Base-by-base conservation (phyloP, 2,888 invertebrate genomes). In the Synergus gifuensis region DNA sequence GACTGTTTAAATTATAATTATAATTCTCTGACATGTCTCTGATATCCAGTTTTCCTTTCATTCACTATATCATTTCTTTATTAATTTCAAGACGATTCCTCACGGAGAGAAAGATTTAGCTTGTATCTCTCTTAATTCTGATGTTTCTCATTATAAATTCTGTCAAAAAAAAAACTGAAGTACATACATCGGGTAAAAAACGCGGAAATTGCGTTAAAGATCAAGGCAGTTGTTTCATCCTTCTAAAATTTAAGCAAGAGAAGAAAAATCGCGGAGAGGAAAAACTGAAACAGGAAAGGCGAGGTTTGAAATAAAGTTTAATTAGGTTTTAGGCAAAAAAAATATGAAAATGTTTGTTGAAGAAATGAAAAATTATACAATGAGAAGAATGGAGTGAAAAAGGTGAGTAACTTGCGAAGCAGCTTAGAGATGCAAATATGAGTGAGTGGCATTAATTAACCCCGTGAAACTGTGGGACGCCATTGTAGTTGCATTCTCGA, bases 361-460 rank as follows among this genome's bases (percentile, higher is more conserved):
- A 73, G 54, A 73, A 73, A 73, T 73, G 54, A 73, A 73, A 73
- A 73, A 73, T 73, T 73, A 73, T 73, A 73, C 73, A 73, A 73
- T 58, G 73, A 12, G 73, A 73, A 73, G 73, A 54, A 36, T 54
- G 1, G n/a, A 73, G 54, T 73, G 73, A 73, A 58, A 54, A 73
- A 73, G 40, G 73, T 49, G 73, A 28, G 73, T 54, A 73, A 73
- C 73, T 73, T 58, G 73, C 28, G 54, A 73, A 40, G 54, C 73
- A 49, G 73, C 73, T 73, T 73, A 73, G 73, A 73, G 54, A 73
- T 73, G 73, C 54, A 54, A 73, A 58, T 73, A 73, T 73, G 73
- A 73, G 73, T 73, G 73, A 73, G 73, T 73, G 73, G 73, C 73
- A 73, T 73, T 73, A 73, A 73, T 73, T 73, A 73, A 73, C 73